These are phyloP conservation scores for Andricus curvator DNA, from an alignment of 2,888 invertebrate species.

Conservation along the genomic window DNA sequence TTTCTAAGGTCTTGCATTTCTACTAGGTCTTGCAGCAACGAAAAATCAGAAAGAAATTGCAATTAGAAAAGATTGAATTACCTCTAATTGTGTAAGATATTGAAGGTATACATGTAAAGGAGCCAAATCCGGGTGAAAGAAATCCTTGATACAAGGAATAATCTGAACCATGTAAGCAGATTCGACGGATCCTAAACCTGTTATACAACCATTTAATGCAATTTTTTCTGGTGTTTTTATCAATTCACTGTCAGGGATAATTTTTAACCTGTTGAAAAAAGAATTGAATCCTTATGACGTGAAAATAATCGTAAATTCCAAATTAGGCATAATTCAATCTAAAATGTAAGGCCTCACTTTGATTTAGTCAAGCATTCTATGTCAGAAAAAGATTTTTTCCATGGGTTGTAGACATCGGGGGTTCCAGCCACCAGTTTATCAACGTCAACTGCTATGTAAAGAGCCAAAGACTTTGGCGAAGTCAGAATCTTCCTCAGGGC, in stretches of 20 bases:
- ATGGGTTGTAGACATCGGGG: slow-evolving; percentile 80
- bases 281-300: too few relatives aligned
- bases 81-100: slow-evolving; percentile 92
- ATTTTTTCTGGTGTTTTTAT: slow-evolving; percentile 74
- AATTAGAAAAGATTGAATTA: slow-evolving; percentile 67
- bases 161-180: slow-evolving; percentile 87
- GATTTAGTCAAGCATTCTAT: slow-evolving; percentile 66
- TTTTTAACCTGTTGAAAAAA: slow-evolving; percentile 75
- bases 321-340: too few relatives aligned
- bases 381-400: slow-evolving; percentile 79
- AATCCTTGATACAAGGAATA: slow-evolving; percentile 83
- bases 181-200: slow-evolving; percentile 91
- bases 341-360: too few relatives aligned
- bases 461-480: slow-evolving; percentile 81
- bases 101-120: slow-evolving; percentile 89
- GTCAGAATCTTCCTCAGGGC: slow-evolving; percentile 82
- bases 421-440: slow-evolving; percentile 80
- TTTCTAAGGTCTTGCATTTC: too few relatives aligned
- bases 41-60: too few relatives aligned
- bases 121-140: slow-evolving; percentile 83
- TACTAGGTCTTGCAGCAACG: too few relatives aligned
- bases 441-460: slow-evolving; percentile 88
- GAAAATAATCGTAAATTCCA: too few relatives aligned
- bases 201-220: slow-evolving; percentile 82
- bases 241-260: slow-evolving; percentile 79